Percentiles rank a stretch among this genome's conserved stretches.
These are phyloP conservation scores for Numenius phaeopus DNA, from an alignment of 2,797 vertebrate species.

Conservation along the genomic window DNA sequence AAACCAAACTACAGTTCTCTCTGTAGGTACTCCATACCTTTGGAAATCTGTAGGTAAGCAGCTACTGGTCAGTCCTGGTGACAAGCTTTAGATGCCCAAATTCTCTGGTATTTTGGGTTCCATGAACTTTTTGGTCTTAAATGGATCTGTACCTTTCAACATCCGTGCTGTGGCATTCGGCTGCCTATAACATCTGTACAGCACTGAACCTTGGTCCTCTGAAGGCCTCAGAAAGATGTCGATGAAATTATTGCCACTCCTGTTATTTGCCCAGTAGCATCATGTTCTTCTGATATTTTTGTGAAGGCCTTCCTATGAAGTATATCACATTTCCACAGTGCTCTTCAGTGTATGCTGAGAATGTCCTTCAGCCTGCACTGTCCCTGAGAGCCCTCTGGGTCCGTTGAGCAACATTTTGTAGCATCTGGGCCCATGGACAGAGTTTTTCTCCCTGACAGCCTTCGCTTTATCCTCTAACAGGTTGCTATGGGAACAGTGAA, in stretches of 20 bases:
- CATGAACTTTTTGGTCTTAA: neutral
- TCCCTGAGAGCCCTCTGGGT: neutral
- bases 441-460: neutral
- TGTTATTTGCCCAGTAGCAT: neutral
- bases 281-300: neutral
- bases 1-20: neutral
- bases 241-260: neutral
- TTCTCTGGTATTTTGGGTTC: neutral
- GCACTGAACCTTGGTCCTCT: neutral
- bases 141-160: neutral
- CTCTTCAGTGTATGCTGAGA: neutral
- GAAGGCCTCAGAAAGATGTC: neutral
- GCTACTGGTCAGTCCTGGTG: neutral
- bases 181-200: neutral
- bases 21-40: neutral
- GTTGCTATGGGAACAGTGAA: slow-evolving; percentile 33
- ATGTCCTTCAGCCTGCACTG: neutral
- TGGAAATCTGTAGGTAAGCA: neutral
- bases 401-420: neutral
- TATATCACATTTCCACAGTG: neutral
- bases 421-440: neutral
- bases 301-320: neutral
- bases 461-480: neutral
- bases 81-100: neutral
- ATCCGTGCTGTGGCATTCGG: neutral